Evolutionary conservation across 2,113 vertebrate genomes (phyloP).

Genomic region (Rhinolophus ferrumequinum): DNA sequence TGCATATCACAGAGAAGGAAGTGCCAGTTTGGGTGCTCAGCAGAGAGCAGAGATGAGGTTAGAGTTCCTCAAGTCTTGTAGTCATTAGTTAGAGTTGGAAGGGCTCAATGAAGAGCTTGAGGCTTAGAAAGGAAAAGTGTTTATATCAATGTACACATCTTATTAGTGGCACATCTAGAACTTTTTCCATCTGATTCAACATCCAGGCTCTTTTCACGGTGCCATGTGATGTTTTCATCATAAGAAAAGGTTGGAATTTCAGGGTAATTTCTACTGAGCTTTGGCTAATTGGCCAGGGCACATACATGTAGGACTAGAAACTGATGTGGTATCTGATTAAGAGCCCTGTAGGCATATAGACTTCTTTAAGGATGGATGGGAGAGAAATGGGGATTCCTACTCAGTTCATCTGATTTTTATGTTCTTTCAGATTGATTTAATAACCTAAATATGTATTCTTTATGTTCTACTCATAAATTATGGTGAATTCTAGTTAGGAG

Average conservation of each 20-base stretch:
- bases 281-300: neutral
- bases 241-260: neutral
- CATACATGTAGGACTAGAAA: neutral
- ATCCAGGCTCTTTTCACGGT: neutral
- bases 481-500: neutral
- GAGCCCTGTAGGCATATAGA: neutral
- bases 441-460: constrained; percentile 24
- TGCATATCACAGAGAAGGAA: neutral
- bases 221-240: neutral
- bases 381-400: neutral
- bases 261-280: neutral
- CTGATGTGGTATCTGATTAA: neutral
- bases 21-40: neutral
- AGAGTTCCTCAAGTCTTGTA: neutral
- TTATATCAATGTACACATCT: neutral
- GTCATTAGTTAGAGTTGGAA: neutral
- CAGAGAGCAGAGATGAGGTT: neutral
- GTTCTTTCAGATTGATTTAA: neutral
- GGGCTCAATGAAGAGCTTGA: neutral
- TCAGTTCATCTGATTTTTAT: neutral
- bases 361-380: neutral
- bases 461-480: neutral
- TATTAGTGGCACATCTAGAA: no score
- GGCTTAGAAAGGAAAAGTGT: neutral
- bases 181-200: neutral